Conservation (phyloP, 2,888 invertebrate species). For the Troglohyphantes excavatus region DNA sequence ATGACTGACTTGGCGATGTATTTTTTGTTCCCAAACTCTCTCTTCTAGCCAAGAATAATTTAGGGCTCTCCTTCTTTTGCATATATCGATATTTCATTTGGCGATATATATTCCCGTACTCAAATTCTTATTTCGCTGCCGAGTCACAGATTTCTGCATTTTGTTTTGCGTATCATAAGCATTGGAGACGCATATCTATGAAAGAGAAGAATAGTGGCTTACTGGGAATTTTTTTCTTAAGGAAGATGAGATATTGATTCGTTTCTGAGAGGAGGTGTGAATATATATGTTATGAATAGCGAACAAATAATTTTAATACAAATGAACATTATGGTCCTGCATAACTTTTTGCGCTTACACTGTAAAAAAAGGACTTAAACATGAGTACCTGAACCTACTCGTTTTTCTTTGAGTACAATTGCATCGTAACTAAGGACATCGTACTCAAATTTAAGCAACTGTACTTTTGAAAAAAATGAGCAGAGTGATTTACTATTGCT, state of each 20-base stretch:
- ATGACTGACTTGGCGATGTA: not conserved
- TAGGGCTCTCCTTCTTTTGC: not conserved
- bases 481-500: too few species aligned
- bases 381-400: too few species aligned
- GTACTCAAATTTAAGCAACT: too few species aligned
- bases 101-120: not conserved
- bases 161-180: not conserved
- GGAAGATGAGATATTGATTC: slow-evolving; percentile 9
- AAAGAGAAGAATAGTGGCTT: not conserved
- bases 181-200: not conserved
- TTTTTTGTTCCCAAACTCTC: not conserved
- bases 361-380: too few species aligned
- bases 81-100: slow-evolving; percentile 9
- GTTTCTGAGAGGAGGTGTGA: not conserved
- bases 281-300: too few species aligned
- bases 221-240: not conserved
- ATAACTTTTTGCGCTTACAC: too few species aligned
- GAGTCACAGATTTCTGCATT: not conserved
- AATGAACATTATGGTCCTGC: too few species aligned
- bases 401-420: too few species aligned
- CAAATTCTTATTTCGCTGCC: not conserved
- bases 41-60: not conserved
- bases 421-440: too few species aligned
- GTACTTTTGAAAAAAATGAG: too few species aligned
- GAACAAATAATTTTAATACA: too few species aligned